Evolutionary conservation across 2,888 invertebrate species (phyloP), one percentile per base, ranked within the genome.

Genomic region (Lagria hirta): DNA sequence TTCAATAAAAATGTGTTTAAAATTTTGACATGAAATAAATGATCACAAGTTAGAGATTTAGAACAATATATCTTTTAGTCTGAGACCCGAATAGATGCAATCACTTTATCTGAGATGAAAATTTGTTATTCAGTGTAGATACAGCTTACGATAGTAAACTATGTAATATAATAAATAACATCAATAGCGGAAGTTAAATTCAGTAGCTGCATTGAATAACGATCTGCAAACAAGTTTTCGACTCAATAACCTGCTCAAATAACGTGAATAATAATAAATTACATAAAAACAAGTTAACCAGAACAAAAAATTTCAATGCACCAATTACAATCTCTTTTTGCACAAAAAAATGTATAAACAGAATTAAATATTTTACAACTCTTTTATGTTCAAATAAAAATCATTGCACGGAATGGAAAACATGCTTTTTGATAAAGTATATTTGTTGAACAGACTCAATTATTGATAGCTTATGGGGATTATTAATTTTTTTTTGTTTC

Each of bases 141-240:
- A 29, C n/a, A n/a, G n/a, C n/a, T n/a, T n/a, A n/a, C 28, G 36
- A 14, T 38, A 16, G 29, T 23, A 38, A n/a, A 38, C 22, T 29
- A 41, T 41, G 26, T 41, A 32, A 32, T 17, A 30, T 13, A 24
- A 41, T 32, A 32, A 33, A 41, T 41, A 24, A 41, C 33, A 24
- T 41, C 41, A 41, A 41, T 41, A 41, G 20, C 20, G 41, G 38
- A 29, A 41, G 41, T 41, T 33, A 41, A 41, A 32, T 12, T 24
- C 33, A 33, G 41, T 41, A 33, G 27, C 33, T 41, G 32, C 41
- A 41, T 24, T 15, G 40, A 41, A 32, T 41, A 41, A 41, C 41
- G 41, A 41, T 41, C 32, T 41, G 41, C 41, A 41, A 41, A 41
- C 32, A 41, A 41, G 32, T 41, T 41, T 41, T 30, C 40, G 40